phyloP scores from a whole-genome alignment of 2,113 vertebrate species.

The Entelurus aequoreus region DNA sequence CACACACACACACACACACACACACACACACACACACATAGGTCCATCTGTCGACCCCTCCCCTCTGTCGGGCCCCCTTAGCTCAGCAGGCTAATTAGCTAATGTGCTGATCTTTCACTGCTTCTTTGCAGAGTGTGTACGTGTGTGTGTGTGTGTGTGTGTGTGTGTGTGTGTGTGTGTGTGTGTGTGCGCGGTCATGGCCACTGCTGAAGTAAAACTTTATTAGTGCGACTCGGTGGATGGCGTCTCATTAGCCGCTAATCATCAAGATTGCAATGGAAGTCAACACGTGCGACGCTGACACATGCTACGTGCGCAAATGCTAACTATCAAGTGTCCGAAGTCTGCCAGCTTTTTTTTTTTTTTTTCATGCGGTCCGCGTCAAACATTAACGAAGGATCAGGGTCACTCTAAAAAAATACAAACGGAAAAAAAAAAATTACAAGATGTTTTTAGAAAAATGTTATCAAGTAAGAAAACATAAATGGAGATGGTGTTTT shows the following conservation, averaged over 20 bases:
- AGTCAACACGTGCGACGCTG: neutral
- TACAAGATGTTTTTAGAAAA: too few relatives aligned
- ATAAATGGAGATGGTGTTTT: too few relatives aligned
- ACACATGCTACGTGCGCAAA: neutral
- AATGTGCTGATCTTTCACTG: constrained; percentile 36
- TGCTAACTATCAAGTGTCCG: neutral
- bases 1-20: too few relatives aligned
- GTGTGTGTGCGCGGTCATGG: constrained; percentile 15
- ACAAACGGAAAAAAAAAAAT: too few relatives aligned
- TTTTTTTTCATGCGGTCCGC: neutral
- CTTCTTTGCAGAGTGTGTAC: constrained; percentile 8
- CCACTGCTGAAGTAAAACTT: constrained; percentile 2
- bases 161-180: constrained; percentile 11
- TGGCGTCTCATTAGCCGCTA: constrained; percentile 5
- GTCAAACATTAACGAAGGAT: too few relatives aligned
- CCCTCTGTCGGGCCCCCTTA: constrained; percentile 19
- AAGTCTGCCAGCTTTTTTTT: neutral
- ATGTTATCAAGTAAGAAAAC: too few relatives aligned
- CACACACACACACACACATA: too few relatives aligned
- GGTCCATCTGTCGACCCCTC: constrained; percentile 13
- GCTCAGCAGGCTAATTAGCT: constrained; percentile 63
- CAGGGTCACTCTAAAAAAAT: too few relatives aligned
- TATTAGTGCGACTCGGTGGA: constrained; percentile 1
- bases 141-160: constrained; percentile 7
- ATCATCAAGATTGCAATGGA: neutral